Percentiles rank a stretch among this genome's conserved stretches.
Evolutionary conservation across 2,113 vertebrate species (phyloP).

Genomic region (Strix aluco): DNA sequence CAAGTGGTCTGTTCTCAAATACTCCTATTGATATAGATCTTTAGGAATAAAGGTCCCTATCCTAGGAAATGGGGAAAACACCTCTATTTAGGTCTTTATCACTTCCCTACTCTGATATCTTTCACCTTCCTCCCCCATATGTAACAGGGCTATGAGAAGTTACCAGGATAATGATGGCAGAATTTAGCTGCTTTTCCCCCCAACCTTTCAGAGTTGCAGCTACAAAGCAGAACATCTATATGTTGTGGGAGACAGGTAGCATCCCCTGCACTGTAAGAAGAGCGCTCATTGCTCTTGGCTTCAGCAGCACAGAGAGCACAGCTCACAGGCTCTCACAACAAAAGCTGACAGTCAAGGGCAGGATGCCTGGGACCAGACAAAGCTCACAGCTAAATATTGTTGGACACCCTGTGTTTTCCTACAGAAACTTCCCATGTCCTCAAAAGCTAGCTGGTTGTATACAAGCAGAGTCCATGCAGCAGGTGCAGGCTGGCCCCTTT

Average conservation of each 20-base stretch:
- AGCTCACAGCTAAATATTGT: rapidly evolving
- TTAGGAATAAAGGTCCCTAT: neutral
- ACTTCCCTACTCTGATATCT: neutral
- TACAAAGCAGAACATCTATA: rapidly evolving
- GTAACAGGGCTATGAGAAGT: neutral
- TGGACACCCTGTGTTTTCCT: rapidly evolving
- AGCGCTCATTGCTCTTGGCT: rapidly evolving
- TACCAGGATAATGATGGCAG: neutral
- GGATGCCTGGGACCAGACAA: neutral
- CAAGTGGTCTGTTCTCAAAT: neutral
- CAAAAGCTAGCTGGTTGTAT: neutral
- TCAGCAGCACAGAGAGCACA: neutral
- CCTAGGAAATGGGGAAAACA: neutral
- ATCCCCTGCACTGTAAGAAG: rapidly evolving
- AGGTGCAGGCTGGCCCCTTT: neutral
- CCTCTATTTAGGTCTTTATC: neutral
- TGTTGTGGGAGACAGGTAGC: neutral
- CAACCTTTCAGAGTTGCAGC: rapidly evolving
- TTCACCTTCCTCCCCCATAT: neutral
- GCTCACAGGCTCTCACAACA: neutral
- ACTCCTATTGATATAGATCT: neutral
- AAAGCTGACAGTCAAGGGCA: neutral
- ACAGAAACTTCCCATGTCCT: rapidly evolving
- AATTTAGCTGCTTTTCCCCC: neutral
- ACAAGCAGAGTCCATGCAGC: neutral